Evolutionary conservation across 2,888 invertebrate species (phyloP), one percentile per base, ranked within the genome.

Genomic region (Choreutis nemorana): DNA sequence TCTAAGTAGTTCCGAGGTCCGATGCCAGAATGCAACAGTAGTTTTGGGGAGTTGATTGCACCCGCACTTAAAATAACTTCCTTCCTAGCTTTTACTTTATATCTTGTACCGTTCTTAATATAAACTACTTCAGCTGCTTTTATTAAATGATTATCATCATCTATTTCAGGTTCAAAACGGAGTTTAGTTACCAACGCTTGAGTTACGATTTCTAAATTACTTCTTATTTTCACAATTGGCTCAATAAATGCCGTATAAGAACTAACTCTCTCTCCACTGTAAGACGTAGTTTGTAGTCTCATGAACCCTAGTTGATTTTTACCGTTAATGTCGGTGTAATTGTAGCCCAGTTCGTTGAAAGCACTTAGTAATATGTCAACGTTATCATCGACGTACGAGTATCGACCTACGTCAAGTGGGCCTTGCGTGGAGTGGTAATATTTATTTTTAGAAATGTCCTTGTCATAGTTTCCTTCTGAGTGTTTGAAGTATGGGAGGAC

Each of bases 401-500:
- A 78, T 16, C 77, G 50, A 9, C 75, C 78, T 2, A 78, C 61
- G 36, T 78, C 78, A 4, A 78, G 42, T 2, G 78, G 75, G 6
- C 78, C 78, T 49, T 70, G 65, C 1, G 66, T 66, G 3, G 78
- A 75, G 41, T 78, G 78, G 38, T 63, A 73, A 26, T 58, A 50
- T 41, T 63, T 70, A 37, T 77, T 72, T 42, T 66, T 75, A 11
- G 56, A 57, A 34, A 78, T 70, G 31, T 77, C 78, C 37, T 65
- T 73, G 35, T 78, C 75, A 27, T 73, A 77, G 42, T 77, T 78
- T 35, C 75, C 73, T 54, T 78, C 78, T 2, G 78, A 78, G 36
- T 78, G 71, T 42, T 77, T 78, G 42, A 75, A 78, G 45, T 61
- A 78, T 7, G 73, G 72, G 1, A 78, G 50, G 3, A 78, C 48